A percentile compares a stretch with the other conserved stretches of the same genome.
Conservation (phyloP, 2,797 vertebrate species). For the Typhlichthys subterraneus region DNA sequence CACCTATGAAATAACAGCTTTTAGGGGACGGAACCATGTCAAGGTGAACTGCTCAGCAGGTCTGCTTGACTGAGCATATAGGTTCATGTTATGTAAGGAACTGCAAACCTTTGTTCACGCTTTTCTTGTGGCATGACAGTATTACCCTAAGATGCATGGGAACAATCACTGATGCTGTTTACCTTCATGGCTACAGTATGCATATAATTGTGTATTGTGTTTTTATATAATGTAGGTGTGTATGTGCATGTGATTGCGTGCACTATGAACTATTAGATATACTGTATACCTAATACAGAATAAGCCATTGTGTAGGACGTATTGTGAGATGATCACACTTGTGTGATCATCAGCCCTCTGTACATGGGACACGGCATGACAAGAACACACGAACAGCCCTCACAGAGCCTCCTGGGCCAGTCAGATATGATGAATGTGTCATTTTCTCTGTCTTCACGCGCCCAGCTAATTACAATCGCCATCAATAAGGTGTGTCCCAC, state of each 20-base stretch:
- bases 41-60: slow-evolving; percentile 43
- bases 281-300: too few species aligned
- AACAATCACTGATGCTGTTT: neutral
- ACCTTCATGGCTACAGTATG: too few species aligned
- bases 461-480: slow-evolving; percentile 74
- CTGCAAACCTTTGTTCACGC: too few species aligned
- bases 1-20: slow-evolving; percentile 75
- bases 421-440: slow-evolving; percentile 80
- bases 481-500: slow-evolving; percentile 70
- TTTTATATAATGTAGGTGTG: neutral
- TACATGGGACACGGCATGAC: slow-evolving; percentile 63
- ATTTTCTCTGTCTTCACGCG: slow-evolving; percentile 75
- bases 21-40: slow-evolving; percentile 47
- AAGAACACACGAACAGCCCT: slow-evolving; percentile 65
- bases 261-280: too few species aligned
- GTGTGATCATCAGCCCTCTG: slow-evolving; percentile 43
- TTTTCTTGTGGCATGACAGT: neutral
- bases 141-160: neutral
- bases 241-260: slow-evolving; percentile 23
- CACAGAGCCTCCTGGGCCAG: slow-evolving; percentile 61
- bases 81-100: too few species aligned
- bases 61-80: slow-evolving; percentile 58
- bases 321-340: slow-evolving; percentile 28
- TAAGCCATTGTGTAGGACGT: too few species aligned
- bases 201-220: neutral